Percentiles rank a stretch among this genome's conserved stretches.
Conservation (phyloP, 23 tunicate genomes). For the Styela plicata region DNA sequence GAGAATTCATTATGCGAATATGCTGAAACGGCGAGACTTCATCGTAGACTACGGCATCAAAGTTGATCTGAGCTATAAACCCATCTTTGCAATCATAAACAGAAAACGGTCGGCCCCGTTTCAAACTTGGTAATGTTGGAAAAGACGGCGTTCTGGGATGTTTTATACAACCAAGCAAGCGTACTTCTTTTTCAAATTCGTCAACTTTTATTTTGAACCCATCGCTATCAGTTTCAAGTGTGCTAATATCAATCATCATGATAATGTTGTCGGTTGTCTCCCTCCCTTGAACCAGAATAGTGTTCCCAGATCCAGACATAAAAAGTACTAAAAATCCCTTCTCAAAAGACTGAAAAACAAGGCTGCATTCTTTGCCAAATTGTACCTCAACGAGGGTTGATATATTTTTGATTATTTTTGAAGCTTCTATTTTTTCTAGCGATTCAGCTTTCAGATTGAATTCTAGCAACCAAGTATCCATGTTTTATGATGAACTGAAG, state of each 20-base stretch:
- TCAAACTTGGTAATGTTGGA: slow-evolving; percentile 19
- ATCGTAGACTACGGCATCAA: slow-evolving; percentile 71
- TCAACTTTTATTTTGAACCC: background rate
- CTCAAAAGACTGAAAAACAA: background rate
- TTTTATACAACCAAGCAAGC: background rate
- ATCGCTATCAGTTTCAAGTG: background rate
- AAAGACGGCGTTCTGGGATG: background rate
- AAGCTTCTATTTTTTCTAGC: background rate
- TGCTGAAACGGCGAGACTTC: slow-evolving; percentile 61
- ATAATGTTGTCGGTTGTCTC: background rate
- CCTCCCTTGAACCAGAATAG: background rate
- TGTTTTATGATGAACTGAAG: background rate
- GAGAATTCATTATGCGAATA: slow-evolving; percentile 63
- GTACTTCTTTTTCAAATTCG: background rate
- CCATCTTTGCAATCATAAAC: slow-evolving; percentile 46
- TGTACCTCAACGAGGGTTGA: background rate
- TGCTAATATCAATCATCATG: background rate
- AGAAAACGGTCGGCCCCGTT: slow-evolving; percentile 51
- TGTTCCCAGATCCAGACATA: background rate
- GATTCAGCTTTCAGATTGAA: background rate
- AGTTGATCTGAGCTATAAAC: slow-evolving; percentile 51
- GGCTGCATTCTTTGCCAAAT: background rate
- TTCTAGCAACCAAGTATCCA: slow-evolving; percentile 10
- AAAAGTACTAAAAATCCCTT: background rate
- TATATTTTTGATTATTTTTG: slow-evolving; percentile 1